Percentiles rank a stretch among this genome's conserved stretches.
Conservation (phyloP, 2,888 invertebrate genomes). For the Stomorhina lunata region DNA sequence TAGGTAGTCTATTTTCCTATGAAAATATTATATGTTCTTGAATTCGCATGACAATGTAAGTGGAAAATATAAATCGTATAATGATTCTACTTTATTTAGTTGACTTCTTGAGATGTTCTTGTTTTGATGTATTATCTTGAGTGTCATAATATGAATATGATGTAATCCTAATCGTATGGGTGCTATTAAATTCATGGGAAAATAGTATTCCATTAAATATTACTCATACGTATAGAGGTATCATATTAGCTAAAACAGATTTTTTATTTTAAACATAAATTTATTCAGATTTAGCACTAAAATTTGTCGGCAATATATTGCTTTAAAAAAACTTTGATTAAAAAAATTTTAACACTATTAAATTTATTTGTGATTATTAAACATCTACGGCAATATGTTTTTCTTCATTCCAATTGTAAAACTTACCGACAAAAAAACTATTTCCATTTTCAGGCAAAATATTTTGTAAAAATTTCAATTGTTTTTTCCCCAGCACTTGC, state of each 20-base stretch:
- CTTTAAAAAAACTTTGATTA: not conserved
- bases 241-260: not conserved
- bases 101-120: too few relatives aligned
- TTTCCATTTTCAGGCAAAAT: not conserved
- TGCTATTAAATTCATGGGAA: not conserved
- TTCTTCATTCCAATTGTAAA: not conserved
- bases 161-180: not conserved
- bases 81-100: too few relatives aligned
- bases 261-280: not conserved
- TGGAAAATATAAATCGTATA: too few relatives aligned
- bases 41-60: too few relatives aligned
- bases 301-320: not conserved
- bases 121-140: too few relatives aligned
- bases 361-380: constrained; percentile 14
- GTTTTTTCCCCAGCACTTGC: not conserved
- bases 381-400: not conserved
- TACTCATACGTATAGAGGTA: not conserved
- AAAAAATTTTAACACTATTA: not conserved
- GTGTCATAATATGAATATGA: too few relatives aligned
- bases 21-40: too few relatives aligned
- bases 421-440: not conserved
- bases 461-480: constrained; percentile 5
- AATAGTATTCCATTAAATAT: not conserved
- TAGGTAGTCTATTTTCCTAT: too few relatives aligned
- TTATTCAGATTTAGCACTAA: not conserved